Evolutionary conservation across 2,797 vertebrate genomes (phyloP).

Genomic region (Xenopus petersii): DNA sequence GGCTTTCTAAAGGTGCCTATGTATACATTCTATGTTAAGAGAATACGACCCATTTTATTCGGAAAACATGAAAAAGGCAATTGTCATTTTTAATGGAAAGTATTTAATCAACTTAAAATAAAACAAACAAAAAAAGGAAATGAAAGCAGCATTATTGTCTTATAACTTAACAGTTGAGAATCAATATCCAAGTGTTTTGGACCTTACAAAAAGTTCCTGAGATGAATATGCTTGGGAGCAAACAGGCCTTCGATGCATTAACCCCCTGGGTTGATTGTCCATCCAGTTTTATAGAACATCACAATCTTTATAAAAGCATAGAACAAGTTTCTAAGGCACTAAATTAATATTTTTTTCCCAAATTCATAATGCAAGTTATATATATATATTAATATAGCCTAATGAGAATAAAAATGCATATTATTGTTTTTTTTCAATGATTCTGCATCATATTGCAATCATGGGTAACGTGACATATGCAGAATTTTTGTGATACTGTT

Average conservation of each 20-base stretch:
- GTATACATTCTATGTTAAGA: no score
- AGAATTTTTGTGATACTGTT: no score
- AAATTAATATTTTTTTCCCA: background rate
- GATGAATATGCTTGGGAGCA: background rate
- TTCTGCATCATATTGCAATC: no score
- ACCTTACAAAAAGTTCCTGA: conserved; percentile 11
- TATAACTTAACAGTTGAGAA: background rate
- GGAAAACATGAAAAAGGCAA: no score
- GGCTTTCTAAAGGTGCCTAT: no score
- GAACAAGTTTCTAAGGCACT: background rate
- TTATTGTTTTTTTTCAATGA: no score
- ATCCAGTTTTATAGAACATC: background rate
- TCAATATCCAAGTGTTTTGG: conserved; percentile 6
- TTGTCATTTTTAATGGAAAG: background rate
- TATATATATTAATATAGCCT: background rate
- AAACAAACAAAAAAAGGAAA: background rate
- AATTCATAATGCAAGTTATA: background rate
- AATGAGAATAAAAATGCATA: no score
- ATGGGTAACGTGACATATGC: no score
- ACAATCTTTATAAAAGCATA: conserved; percentile 1
- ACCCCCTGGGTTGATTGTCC: background rate
- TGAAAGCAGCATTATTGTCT: conserved; percentile 20
- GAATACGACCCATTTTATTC: no score
- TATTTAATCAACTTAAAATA: background rate
- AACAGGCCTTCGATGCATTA: conserved; percentile 3